phyloP scores from a whole-genome alignment of 2,888 invertebrate species.

The Pachymerium ferrugineum region DNA sequence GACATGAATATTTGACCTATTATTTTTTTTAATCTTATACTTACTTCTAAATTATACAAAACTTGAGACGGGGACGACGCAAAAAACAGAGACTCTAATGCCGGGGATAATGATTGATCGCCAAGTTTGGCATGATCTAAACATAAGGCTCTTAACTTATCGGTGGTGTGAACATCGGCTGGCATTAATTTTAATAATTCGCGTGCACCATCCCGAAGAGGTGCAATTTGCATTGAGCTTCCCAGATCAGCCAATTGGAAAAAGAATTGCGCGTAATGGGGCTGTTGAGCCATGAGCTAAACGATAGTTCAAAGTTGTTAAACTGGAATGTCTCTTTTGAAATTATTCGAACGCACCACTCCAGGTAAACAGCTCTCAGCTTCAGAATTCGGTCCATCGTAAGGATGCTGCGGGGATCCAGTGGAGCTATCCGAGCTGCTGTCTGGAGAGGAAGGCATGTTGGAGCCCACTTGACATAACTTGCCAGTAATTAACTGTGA shows the following conservation, averaged over 20 bases:
- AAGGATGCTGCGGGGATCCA: slow-evolving; percentile 77
- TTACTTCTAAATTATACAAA: slow-evolving; percentile 64
- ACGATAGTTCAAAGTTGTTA: slow-evolving; percentile 38
- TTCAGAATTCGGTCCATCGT: slow-evolving; percentile 71
- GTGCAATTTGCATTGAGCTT: slow-evolving; percentile 69
- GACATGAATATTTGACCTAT: background rate
- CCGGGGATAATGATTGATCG: slow-evolving; percentile 44
- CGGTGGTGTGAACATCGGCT: slow-evolving; percentile 54
- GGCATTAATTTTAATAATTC: slow-evolving; percentile 74
- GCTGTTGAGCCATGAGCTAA: slow-evolving; percentile 76
- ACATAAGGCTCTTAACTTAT: slow-evolving; percentile 57
- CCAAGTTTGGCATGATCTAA: slow-evolving; percentile 45
- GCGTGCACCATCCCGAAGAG: slow-evolving; percentile 76
- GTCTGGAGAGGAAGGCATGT: slow-evolving; percentile 64
- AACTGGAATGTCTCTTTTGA: background rate
- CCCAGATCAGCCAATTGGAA: slow-evolving; percentile 80
- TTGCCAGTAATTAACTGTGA: slow-evolving; percentile 69
- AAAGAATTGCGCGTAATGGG: slow-evolving; percentile 53
- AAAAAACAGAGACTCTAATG: slow-evolving; percentile 55
- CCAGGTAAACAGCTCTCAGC: slow-evolving; percentile 87
- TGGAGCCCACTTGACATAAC: slow-evolving; percentile 59
- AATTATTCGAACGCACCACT: slow-evolving; percentile 56
- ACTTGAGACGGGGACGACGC: slow-evolving; percentile 65
- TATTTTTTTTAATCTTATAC: background rate
- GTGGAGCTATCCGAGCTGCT: slow-evolving; percentile 92